These are phyloP conservation scores for Cephus spinipes DNA, from an alignment of 2,888 invertebrate species.

Conservation along the genomic window DNA sequence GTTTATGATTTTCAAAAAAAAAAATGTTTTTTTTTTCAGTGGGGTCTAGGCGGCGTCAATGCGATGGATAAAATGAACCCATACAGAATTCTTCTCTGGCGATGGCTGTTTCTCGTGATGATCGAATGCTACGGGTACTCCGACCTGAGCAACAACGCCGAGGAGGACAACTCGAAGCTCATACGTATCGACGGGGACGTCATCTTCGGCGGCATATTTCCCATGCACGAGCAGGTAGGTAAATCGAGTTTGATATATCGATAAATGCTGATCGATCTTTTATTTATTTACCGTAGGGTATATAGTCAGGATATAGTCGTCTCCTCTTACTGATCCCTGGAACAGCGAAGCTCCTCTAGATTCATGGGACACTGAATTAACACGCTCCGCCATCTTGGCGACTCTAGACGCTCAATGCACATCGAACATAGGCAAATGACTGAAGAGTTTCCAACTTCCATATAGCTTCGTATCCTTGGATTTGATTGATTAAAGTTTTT, in stretches of 20 bases:
- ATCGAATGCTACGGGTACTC: conserved; percentile 45
- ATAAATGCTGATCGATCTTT: background rate
- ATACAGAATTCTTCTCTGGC: conserved; percentile 36
- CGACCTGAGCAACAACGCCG: conserved; percentile 50
- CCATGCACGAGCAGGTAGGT: conserved; percentile 73
- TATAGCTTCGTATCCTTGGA: background rate
- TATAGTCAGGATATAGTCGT: background rate
- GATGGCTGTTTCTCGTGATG: conserved; percentile 36
- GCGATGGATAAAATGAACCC: conserved; percentile 34
- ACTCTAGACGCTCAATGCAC: background rate
- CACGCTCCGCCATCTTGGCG: background rate
- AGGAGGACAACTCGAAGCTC: conserved; percentile 66
- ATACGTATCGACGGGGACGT: conserved; percentile 72
- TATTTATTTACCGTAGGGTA: background rate
- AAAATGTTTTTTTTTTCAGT: conserved; percentile 20
- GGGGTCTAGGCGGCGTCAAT: background rate
- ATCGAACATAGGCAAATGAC: background rate
- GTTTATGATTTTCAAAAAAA: background rate
- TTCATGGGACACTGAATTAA: background rate
- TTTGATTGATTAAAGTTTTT: too few species aligned
- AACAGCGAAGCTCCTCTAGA: background rate
- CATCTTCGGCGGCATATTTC: conserved; percentile 77
- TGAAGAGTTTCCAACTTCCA: background rate
- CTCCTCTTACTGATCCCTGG: background rate
- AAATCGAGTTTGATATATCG: background rate